These are phyloP conservation scores for Mus spretus DNA, from an alignment of 2,797 vertebrate genomes.

Conservation along the genomic window DNA sequence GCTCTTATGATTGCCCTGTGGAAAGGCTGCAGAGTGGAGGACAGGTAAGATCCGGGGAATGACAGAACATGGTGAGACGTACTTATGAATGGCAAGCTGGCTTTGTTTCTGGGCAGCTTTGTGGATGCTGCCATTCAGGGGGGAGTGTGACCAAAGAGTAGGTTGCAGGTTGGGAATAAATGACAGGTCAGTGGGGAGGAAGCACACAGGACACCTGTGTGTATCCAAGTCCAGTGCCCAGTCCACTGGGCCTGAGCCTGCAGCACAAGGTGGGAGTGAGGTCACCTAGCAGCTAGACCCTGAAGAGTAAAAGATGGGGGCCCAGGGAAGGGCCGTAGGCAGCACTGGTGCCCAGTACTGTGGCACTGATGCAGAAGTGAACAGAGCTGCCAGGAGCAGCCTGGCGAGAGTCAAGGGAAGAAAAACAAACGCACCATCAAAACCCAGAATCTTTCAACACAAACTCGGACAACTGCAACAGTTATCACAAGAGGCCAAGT, in stretches of 20 bases:
- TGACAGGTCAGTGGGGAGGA: background rate
- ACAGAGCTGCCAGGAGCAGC: background rate
- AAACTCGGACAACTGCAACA: background rate
- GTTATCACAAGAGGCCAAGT: constrained; percentile 2
- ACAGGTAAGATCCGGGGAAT: background rate
- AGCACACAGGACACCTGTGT: background rate
- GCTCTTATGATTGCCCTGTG: accelerated
- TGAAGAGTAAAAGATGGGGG: background rate
- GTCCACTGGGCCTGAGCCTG: background rate
- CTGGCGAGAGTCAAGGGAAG: background rate
- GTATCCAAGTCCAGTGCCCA: background rate
- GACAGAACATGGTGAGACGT: background rate
- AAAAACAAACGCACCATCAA: background rate
- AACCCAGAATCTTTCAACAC: background rate
- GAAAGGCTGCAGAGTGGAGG: too few relatives aligned
- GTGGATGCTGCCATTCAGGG: background rate
- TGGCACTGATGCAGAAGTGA: background rate
- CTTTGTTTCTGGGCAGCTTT: background rate
- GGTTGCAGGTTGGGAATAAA: background rate
- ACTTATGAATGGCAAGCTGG: background rate
- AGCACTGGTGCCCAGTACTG: background rate
- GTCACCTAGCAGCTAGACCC: background rate
- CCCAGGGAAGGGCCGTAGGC: background rate
- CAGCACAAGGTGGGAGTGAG: background rate
- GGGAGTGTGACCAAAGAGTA: background rate